phyloP scores from a whole-genome alignment of 1,140 invertebrate genomes.

The Bombus terrestris region DNA sequence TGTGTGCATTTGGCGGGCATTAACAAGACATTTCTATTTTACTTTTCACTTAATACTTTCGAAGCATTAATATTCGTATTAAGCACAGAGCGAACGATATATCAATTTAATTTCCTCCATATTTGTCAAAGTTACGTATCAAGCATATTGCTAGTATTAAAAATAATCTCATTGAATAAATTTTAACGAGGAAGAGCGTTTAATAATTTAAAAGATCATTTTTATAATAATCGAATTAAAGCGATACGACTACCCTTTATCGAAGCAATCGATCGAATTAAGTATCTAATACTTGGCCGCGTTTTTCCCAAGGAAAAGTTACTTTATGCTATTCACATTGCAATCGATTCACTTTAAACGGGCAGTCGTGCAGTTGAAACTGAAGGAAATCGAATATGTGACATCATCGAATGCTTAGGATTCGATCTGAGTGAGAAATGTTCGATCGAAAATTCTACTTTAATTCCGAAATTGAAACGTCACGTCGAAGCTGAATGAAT shows the following conservation, averaged over 20 bases:
- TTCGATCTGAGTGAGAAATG: too few species aligned
- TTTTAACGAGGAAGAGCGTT: not conserved
- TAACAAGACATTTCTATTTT: conserved; percentile 12
- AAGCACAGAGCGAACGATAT: not conserved
- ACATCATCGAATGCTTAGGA: not conserved
- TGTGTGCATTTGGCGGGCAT: conserved; percentile 18
- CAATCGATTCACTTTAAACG: conserved; percentile 1
- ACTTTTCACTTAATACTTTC: not conserved
- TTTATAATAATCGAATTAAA: not conserved
- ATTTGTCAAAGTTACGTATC: too few species aligned
- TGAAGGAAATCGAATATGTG: not conserved
- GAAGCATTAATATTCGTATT: not conserved
- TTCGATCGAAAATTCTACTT: not conserved
- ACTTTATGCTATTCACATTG: not conserved
- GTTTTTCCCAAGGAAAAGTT: not conserved
- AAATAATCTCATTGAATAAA: not conserved
- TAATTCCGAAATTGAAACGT: not conserved
- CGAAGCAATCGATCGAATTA: not conserved
- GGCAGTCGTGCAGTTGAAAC: not conserved
- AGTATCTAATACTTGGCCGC: not conserved
- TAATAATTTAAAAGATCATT: not conserved
- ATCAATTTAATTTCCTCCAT: not conserved
- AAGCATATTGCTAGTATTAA: not conserved
- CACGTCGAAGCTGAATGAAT: too few species aligned
- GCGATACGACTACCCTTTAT: too few species aligned